Percentiles rank a stretch among this genome's conserved stretches.
Conservation (phyloP, 92 coral and sea anemone species). For the Palythoa grandiflora region DNA sequence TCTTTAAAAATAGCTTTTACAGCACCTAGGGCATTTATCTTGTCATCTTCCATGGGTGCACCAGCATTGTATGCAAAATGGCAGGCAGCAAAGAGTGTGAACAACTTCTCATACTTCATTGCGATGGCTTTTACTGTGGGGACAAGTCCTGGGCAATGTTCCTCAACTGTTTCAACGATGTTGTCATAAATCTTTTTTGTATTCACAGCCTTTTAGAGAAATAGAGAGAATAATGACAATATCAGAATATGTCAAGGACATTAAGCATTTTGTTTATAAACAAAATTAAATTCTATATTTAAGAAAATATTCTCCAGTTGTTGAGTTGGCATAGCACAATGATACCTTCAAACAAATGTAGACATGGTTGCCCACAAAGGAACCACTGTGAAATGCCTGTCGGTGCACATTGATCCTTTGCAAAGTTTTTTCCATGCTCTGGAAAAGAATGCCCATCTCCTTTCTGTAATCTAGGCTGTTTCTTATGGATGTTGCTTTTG, state of each 20-base stretch:
- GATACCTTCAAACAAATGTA: slow-evolving; percentile 27
- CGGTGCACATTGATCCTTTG: no score
- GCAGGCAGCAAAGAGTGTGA: slow-evolving; percentile 14
- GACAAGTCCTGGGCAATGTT: background rate
- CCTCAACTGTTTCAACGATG: background rate
- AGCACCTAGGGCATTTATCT: background rate
- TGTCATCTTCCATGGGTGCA: slow-evolving; percentile 23
- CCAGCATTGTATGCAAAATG: slow-evolving; percentile 5
- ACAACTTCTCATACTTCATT: background rate
- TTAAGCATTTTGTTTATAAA: background rate
- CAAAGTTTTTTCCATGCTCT: no score
- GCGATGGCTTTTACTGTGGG: slow-evolving; percentile 28
- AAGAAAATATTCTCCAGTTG: background rate
- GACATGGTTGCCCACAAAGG: slow-evolving; percentile 45
- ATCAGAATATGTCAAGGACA: background rate
- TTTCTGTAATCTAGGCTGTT: no score
- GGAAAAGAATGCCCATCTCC: no score
- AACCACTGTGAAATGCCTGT: slow-evolving; percentile 7
- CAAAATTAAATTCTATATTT: background rate
- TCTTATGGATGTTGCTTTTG: slow-evolving; percentile 6
- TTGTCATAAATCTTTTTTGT: background rate
- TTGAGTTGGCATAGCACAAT: background rate
- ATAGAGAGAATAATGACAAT: background rate
- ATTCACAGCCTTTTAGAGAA: background rate
- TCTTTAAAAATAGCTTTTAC: background rate